phyloP scores from a whole-genome alignment of 2,797 vertebrate genomes.

The Trichosurus vulpecula region DNA sequence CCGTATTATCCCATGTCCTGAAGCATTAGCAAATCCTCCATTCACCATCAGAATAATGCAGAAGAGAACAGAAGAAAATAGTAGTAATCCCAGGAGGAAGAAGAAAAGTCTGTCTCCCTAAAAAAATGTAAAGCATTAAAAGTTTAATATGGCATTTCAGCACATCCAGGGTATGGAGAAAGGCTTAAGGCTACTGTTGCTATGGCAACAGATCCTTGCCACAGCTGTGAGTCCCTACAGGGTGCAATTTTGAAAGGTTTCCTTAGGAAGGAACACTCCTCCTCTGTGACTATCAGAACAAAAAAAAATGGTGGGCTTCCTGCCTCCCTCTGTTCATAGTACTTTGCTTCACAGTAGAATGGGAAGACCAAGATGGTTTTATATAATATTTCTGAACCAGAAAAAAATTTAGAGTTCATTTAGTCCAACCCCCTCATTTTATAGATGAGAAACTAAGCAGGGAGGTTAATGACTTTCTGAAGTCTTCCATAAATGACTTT shows the following conservation, averaged over 20 bases:
- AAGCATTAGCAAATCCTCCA: slow-evolving; percentile 24
- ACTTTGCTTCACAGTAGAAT: slow-evolving; percentile 33
- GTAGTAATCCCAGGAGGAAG: slow-evolving; percentile 9
- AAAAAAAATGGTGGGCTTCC: slow-evolving; percentile 47
- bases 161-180: slow-evolving; percentile 41
- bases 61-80: slow-evolving; percentile 2
- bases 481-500: not conserved
- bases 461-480: not conserved
- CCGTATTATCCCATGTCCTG: slow-evolving; percentile 18
- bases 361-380: slow-evolving; percentile 19
- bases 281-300: slow-evolving; percentile 56
- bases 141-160: slow-evolving; percentile 54
- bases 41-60: not conserved
- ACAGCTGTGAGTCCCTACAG: slow-evolving; percentile 17
- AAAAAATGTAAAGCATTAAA: slow-evolving; percentile 29
- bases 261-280: slow-evolving; percentile 59
- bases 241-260: slow-evolving; percentile 36
- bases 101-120: slow-evolving; percentile 29
- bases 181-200: slow-evolving; percentile 66
- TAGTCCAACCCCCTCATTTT: slow-evolving; percentile 13
- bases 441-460: slow-evolving; percentile 39
- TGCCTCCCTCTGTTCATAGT: slow-evolving; percentile 51
- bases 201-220: slow-evolving; percentile 50
- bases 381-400: slow-evolving; percentile 51
- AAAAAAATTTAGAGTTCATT: slow-evolving; percentile 29